Evolutionary conservation across 2,113 vertebrate species (phyloP), one percentile per base, ranked within the genome.

Genomic region (Muscicapa adusta): DNA sequence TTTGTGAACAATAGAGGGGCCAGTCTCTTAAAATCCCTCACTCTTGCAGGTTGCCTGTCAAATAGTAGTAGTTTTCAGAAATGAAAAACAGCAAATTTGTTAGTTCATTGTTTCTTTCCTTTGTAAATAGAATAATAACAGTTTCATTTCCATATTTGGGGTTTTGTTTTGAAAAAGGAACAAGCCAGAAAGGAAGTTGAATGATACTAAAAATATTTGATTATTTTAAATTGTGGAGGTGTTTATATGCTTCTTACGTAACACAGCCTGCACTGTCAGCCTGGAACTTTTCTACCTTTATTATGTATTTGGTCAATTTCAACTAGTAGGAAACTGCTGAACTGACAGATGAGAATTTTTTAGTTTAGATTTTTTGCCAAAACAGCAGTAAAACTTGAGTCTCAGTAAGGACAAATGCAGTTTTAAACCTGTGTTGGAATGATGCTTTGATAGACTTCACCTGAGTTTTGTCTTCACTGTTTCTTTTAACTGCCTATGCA

Each of bases 161-260:
- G 0, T 13, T 47, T 81, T 88, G 22, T 88, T 81, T 82, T 91
- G 43, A 85, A 91, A 85, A 83, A 63, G 45, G 47, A 58, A 14
- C 63, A 57, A 77, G 77, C 26, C 57, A 77, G 86, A 67, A 66
- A 75, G 74, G 84, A 72, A 38, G 20, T 29, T 54, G 40, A 71
- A 73, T 0, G 3, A 76, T 72, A 79, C 61, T 63, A 56, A 63
- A 91, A 75, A 48, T 6, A 36, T 51, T 61, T 82, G 10, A 61
- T 93, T 89, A 53, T 94, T 96, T 92, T 85, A 86, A 79, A 78
- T 66, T 90, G 50, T 88, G 58, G 23, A 75, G 93, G 31, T 48
- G 50, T 67, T 58, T 76, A 36, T 65, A 34, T 70, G 40, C 54
- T 82, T 56, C 40, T 70, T 83, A n/a, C 0, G 0, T 70, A 94